Evolutionary conservation across 2,113 vertebrate genomes (phyloP).

Genomic region (Ahaetulla prasina): DNA sequence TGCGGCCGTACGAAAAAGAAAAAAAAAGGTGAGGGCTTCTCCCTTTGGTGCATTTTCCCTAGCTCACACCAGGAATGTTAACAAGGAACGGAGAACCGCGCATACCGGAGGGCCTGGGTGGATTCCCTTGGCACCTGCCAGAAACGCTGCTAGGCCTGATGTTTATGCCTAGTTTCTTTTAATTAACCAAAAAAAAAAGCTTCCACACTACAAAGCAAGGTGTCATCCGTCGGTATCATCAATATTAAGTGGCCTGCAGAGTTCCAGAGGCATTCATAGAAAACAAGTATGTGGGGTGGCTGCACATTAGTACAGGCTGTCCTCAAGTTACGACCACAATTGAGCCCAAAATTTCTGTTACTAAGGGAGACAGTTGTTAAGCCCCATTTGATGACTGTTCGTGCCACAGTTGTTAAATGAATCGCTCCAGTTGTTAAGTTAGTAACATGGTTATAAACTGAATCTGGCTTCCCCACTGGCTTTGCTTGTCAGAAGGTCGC

Average conservation of each 20-base stretch:
- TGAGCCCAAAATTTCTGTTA: background rate
- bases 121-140: background rate
- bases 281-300: background rate
- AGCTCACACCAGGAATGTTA: background rate
- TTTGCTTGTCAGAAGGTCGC: background rate
- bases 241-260: background rate
- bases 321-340: background rate
- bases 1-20: background rate
- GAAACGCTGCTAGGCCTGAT: background rate
- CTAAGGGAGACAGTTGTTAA: background rate
- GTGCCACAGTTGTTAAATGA: background rate
- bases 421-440: background rate
- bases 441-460: background rate
- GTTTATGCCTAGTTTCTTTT: background rate
- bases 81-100: background rate
- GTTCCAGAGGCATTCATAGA: background rate
- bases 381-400: rapidly evolving
- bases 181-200: background rate
- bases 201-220: background rate
- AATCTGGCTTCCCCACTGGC: background rate
- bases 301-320: background rate
- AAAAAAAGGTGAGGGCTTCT: background rate
- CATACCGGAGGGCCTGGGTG: background rate
- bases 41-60: background rate
- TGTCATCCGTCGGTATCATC: background rate